Conservation (phyloP, 2,888 invertebrate genomes). For the Mythimna impura region DNA sequence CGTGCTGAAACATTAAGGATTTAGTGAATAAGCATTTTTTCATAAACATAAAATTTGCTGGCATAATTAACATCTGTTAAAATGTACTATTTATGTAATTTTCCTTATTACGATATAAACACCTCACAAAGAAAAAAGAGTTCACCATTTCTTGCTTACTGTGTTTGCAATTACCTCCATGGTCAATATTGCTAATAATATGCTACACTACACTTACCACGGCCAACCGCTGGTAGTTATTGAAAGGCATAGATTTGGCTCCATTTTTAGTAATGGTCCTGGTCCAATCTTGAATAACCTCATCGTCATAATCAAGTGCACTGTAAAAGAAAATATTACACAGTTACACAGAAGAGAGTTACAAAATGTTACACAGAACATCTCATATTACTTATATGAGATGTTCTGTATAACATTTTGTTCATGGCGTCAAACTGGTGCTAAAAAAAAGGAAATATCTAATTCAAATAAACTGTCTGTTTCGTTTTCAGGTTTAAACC, state of each 20-base stretch:
- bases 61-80: not conserved
- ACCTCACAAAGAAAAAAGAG: too few relatives aligned
- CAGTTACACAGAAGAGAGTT: too few relatives aligned
- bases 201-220: slow-evolving; percentile 68
- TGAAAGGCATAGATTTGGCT: slow-evolving; percentile 77
- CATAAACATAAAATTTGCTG: not conserved
- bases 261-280: slow-evolving; percentile 66
- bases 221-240: slow-evolving; percentile 80
- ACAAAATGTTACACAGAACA: too few relatives aligned
- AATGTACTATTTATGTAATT: not conserved
- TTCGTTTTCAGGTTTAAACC: too few relatives aligned
- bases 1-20: not conserved
- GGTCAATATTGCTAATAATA: not conserved
- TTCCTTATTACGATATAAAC: too few relatives aligned
- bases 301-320: slow-evolving; percentile 77
- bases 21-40: not conserved
- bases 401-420: too few relatives aligned
- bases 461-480: too few relatives aligned
- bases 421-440: too few relatives aligned
- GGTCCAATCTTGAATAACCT: slow-evolving; percentile 67
- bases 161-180: too few relatives aligned
- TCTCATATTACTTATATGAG: too few relatives aligned
- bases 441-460: not conserved
- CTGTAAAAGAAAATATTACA: slow-evolving; percentile 70
- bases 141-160: too few relatives aligned